Evolutionary conservation across 2,113 vertebrate species (phyloP), one percentile per base, ranked within the genome.

Genomic region (Osmerus eperlanus): DNA sequence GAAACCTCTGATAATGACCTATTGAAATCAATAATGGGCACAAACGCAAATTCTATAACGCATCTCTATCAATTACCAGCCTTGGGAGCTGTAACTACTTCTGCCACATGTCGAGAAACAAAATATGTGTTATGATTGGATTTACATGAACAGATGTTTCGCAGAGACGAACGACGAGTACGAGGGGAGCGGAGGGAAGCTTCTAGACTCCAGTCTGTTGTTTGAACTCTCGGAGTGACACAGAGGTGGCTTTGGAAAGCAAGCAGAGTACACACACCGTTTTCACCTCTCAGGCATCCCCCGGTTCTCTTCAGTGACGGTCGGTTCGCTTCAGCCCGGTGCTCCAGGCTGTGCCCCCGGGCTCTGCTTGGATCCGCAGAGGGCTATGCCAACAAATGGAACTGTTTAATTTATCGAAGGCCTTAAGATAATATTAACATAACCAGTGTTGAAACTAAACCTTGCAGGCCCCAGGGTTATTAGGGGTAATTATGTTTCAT

Each of bases 341-440:
- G 54, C 47, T 78, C 1, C 19, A 70, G 62, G 67, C 69, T 78
- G 79, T 81, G 36, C 60, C 79, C 21, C 16, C 76, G 41, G 36
- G 51, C 47, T 68, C 58, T 19, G 70, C 58, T 21, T 23, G 19
- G 69, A 15, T 64, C 72, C 65, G 77, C 64, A 68, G 70, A 21
- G 47, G 21, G 72, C 70, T 76, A 68, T 62, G 67, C 69, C 64
- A 77, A 75, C 14, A 9, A 79, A 67, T 68, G 65, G 76, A 86
- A 80, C 74, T 70, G 70, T 88, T 90, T 84, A 74, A 85, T 84
- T 89, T 83, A 82, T 77, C 11, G 1, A 82, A 74, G 65, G 82
- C 82, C 75, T 75, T 80, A 78, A 77, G 76, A 88, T 80, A 87
- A 89, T 85, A 89, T 90, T 89, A 89, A 89, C 87, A 88, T 75